Percentiles rank a stretch among this genome's conserved stretches.
Conservation (phyloP, 2,113 vertebrate genomes). For the Callospermophilus lateralis region DNA sequence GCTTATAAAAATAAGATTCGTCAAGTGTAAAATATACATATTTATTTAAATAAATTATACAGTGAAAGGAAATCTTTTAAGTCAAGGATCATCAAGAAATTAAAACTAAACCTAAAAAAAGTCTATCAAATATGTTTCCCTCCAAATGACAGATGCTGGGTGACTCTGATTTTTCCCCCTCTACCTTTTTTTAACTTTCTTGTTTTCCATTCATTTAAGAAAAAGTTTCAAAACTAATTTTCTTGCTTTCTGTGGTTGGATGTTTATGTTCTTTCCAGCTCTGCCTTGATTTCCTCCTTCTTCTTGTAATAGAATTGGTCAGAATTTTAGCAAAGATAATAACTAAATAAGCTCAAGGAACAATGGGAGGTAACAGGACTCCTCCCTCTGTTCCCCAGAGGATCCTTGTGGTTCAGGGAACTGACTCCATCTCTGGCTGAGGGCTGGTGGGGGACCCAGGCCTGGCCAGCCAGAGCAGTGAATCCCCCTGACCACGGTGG, state of each 20-base stretch:
- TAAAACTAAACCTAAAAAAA: not conserved
- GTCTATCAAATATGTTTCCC: not conserved
- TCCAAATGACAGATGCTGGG: not conserved
- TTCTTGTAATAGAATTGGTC: not conserved
- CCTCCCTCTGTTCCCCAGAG: not conserved
- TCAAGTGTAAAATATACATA: not conserved
- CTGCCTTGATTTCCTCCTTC: not conserved
- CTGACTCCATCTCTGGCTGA: no score
- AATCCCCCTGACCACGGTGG: not conserved
- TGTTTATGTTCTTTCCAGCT: not conserved
- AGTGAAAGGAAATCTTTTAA: constrained; percentile 43
- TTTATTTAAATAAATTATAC: constrained; percentile 24
- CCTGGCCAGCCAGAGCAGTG: not conserved
- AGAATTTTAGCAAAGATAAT: no score
- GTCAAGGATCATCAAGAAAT: not conserved
- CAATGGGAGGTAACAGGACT: no score
- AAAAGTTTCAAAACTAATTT: not conserved
- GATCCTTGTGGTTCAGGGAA: not conserved
- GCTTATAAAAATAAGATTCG: constrained; percentile 47
- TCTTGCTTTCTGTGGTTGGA: not conserved
- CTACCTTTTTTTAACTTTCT: not conserved
- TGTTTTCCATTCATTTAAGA: not conserved
- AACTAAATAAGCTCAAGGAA: no score
- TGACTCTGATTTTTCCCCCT: not conserved
- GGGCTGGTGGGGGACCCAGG: not conserved